Base-by-base conservation (phyloP, 2,888 invertebrate species). In the Eumerus sabulonum region DNA sequence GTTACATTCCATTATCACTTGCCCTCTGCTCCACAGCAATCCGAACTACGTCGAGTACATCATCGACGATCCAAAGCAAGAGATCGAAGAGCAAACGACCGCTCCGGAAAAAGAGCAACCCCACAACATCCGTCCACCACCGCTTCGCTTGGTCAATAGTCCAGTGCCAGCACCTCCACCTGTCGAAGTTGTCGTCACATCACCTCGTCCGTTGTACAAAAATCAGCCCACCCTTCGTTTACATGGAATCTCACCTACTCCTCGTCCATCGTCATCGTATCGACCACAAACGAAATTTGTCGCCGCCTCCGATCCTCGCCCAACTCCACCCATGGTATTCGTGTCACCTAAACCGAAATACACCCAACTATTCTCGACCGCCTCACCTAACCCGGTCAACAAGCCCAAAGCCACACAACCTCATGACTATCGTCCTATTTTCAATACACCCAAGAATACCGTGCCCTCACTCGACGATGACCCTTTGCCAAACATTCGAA, bases 401-500 rank as follows among this genome's bases (percentile, higher is more conserved):
- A 27, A 87, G 62, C 81, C 86, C 19, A 84, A 85, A 47, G 85
- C 87, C 19, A 77, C 85, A 13, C n/a, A n/a, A 27, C 7, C 27
- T 27, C 84, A 83, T 38, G 85, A 87, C 76, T 86, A 73, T 44
- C 27, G 7, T 4, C 27, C 27, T 27, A 70, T 73, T 5, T 76
- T 64, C 42, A 45, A 76, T n/a, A 12, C 48, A 13, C 60, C 72
- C 51, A 59, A 44, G 72, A 56, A 70, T 72, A 73, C 5, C n/a
- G 40, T 62, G 38, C 47, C 76, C 45, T 59, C 53, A 35, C 42
- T 63, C 1, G 74, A 82, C 16, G 66, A 74, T n/a, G 73, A 88
- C 83, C 86, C 85, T 76, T 74, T 87, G 73, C 87, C 87, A 1
- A 88, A 90, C 74, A 87, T 89, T 51, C 85, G 84, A 45, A 86